Evolutionary conservation across 1,140 invertebrate genomes (phyloP), one percentile per base, ranked within the genome.

Genomic region (Aethina tumida): DNA sequence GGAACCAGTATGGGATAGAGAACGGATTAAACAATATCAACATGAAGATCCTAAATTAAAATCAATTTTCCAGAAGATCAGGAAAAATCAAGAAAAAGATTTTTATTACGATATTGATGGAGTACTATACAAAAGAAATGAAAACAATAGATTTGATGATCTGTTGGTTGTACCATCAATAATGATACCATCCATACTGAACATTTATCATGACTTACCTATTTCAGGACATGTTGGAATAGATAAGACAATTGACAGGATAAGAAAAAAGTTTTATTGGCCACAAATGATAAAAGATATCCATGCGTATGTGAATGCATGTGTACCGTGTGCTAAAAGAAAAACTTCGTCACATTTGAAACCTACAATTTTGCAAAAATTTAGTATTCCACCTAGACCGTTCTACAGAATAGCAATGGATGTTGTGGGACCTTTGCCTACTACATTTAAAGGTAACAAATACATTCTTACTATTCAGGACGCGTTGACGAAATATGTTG

Each of bases 401-500:
- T 58, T 59, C 21, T 39, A 58, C 30, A 14, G 38, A 13, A 45
- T 51, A 5, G 47, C 55, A 0, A 39, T 58, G 9, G 40, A 67
- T 58, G 39, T 72, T 55, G 41, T 66, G 49, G 50, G 56, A 5
- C 52, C 56, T 5, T 40, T 62, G 3, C 41, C 48, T 2, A 25
- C 24, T 0, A 57, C 49, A 4, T 1, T 36, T 3, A 27, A 6
- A 7, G 47, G 52, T 3, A 56, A 59, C 34, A 53, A 47, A 37
- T 63, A 61, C 45, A 53, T 65, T 5, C 22, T 65, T 4, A 58
- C 62, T 2, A 30, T 60, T n/a, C 39, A 44, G 30, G 58, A 64
- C 25, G 35, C 26, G n/a, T 31, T 41, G 4, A 35, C 55, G 28
- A 27, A 55, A 45, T 33, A 56, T 41, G 5, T 49, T 2, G 38